A percentile compares a stretch with the other conserved stretches of the same genome.
These are phyloP conservation scores for Metaphire vulgaris DNA, from an alignment of 1,140 invertebrate genomes.

Conservation along the genomic window DNA sequence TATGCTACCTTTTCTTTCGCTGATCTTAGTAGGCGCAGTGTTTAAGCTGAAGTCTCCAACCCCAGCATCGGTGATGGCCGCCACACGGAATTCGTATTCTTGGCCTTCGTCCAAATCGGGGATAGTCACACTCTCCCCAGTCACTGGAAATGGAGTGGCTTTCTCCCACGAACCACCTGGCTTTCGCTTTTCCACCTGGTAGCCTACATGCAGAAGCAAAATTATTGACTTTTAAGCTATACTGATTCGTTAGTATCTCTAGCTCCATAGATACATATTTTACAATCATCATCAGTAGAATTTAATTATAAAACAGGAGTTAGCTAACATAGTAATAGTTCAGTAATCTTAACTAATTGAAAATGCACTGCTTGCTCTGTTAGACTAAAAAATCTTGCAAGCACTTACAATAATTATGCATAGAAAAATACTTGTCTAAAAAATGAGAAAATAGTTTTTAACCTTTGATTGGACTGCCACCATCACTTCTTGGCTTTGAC, in stretches of 20 bases:
- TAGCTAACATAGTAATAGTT: too few species aligned
- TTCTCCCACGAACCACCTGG: constrained; percentile 83
- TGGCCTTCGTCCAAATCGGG: constrained; percentile 76
- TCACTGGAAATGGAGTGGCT: constrained; percentile 39
- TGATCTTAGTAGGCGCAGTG: constrained; percentile 43
- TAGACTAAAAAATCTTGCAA: too few species aligned
- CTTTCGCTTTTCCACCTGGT: constrained; percentile 89
- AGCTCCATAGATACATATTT: too few species aligned
- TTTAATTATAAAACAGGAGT: too few species aligned
- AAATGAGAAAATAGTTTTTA: too few species aligned
- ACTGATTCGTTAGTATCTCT: too few species aligned
- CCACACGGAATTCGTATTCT: constrained; percentile 92
- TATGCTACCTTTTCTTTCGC: constrained; percentile 49
- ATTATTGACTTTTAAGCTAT: too few species aligned
- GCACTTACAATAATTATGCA: too few species aligned
- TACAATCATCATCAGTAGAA: too few species aligned
- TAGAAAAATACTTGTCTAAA: too few species aligned
- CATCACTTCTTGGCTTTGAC: constrained; percentile 84
- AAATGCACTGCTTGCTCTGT: too few species aligned
- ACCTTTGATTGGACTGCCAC: constrained; percentile 79
- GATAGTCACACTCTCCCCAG: constrained; percentile 54
- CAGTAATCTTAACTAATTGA: too few species aligned
- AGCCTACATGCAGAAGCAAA: constrained; percentile 64
- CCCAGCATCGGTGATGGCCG: constrained; percentile 79
- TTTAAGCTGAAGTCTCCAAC: constrained; percentile 40